Evolutionary conservation across 2,113 vertebrate genomes (phyloP).

Genomic region (Pandion haliaetus): DNA sequence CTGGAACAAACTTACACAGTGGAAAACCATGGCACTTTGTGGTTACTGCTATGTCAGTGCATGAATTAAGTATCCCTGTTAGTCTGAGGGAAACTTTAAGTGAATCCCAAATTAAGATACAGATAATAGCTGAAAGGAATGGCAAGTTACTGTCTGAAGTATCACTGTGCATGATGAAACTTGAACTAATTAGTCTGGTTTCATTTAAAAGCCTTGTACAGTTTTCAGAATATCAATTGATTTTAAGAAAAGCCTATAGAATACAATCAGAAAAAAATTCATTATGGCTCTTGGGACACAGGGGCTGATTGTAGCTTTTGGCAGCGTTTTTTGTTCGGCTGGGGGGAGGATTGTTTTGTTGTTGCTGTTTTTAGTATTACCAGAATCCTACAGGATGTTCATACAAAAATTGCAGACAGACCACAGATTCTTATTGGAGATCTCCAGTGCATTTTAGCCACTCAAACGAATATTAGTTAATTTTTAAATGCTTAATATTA

Average conservation of each 20-base stretch:
- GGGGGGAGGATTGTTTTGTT: not conserved
- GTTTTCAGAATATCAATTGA: not conserved
- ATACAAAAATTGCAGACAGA: slow-evolving; percentile 20
- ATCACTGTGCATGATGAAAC: not conserved
- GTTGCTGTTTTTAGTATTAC: not conserved
- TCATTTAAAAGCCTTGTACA: not conserved
- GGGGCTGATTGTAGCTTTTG: not conserved
- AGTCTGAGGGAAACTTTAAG: not conserved
- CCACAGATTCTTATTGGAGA: slow-evolving; percentile 15
- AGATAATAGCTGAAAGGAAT: not conserved
- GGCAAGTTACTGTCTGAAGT: not conserved
- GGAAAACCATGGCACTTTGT: not conserved
- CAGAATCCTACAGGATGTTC: slow-evolving; percentile 41
- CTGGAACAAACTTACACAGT: not conserved
- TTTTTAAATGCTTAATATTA: not conserved
- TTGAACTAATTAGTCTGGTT: not conserved
- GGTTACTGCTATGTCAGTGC: not conserved
- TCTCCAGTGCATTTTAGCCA: not conserved
- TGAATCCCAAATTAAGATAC: not conserved
- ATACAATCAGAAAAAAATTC: not conserved
- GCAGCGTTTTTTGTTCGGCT: not conserved
- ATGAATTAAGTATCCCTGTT: not conserved
- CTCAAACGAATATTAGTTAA: not conserved
- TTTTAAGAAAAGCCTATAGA: not conserved
- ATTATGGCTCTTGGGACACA: not conserved